phyloP scores from a whole-genome alignment of 1,140 invertebrate species.

The Coenobita brevimanus region DNA sequence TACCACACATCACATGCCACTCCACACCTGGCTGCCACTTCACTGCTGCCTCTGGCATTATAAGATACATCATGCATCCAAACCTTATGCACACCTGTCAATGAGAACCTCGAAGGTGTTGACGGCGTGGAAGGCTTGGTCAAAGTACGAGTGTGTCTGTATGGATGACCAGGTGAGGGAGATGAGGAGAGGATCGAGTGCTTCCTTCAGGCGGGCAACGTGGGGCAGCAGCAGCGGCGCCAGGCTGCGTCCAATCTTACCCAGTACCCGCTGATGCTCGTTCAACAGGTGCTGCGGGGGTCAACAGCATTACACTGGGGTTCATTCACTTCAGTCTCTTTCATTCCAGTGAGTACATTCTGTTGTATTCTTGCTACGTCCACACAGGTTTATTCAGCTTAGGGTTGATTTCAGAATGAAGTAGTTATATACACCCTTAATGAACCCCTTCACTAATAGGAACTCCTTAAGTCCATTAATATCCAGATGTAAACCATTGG shows the following conservation, averaged over 20 bases:
- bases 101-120: slow-evolving; percentile 88
- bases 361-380: no score
- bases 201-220: slow-evolving; percentile 85
- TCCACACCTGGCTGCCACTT: no score
- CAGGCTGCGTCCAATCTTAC: slow-evolving; percentile 74
- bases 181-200: slow-evolving; percentile 86
- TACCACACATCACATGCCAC: no score
- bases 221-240: slow-evolving; percentile 89
- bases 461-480: no score
- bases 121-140: slow-evolving; percentile 81
- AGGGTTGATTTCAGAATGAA: no score
- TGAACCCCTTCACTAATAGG: no score
- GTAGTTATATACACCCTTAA: no score
- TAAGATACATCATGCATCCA: no score
- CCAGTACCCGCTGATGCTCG: slow-evolving; percentile 52
- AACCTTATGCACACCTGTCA: slow-evolving; percentile 72
- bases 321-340: not conserved
- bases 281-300: slow-evolving; percentile 66
- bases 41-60: no score
- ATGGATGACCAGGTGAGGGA: slow-evolving; percentile 86
- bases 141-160: slow-evolving; percentile 83
- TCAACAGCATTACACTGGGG: not conserved
- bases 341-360: not conserved
- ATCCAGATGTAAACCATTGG: no score
- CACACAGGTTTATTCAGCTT: no score